Evolutionary conservation across 1,140 invertebrate genomes (phyloP), one percentile per base, ranked within the genome.

Genomic region (Ceratosolen solmsi): DNA sequence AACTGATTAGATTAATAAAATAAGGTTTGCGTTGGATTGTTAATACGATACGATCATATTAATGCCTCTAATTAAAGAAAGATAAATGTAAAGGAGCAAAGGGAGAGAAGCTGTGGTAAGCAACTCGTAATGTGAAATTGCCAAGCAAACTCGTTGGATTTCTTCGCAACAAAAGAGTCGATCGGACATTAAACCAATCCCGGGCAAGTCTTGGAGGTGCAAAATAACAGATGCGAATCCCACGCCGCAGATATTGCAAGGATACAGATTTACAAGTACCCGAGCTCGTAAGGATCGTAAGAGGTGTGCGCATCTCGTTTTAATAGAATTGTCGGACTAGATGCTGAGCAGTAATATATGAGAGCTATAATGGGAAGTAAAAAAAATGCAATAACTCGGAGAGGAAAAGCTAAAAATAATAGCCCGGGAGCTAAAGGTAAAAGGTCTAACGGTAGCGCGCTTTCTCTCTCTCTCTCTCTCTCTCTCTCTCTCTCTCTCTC

Each of bases 281-380:
- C 60, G 15, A 63, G 9, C 60, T 63, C 27, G n/a, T n/a, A 25
- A 2, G 25, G 58, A n/a, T 60, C 27, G 25, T 22, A 33, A 33
- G 30, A 36, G 30, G 2, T 36, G 30, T 1, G 33, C 33, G 17
- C 4, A 7, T 36, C 33, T 36, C 33, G 33, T 68, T 68, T 38
- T 68, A 68, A 68, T 68, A 68, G 63, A 68, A 68, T 68, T 33
- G 63, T 68, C 20, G 63, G 36, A n/a, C 15, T 68, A n/a, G 63
- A 68, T 68, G 63, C 63, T 20, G 33, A 68, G 33, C 5, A 5
- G 63, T 20, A 68, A 38, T 38, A 20, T n/a, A 13, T 7, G 63
- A 22, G 36, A 0, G 33, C 22, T n/a, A 9, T n/a, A 68, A 20
- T 22, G 51, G 3, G 3, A 54, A 54, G 9, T 3, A 22, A 54